Base-by-base conservation (phyloP, 2,888 invertebrate genomes). In the Lacanobia wlatinum region DNA sequence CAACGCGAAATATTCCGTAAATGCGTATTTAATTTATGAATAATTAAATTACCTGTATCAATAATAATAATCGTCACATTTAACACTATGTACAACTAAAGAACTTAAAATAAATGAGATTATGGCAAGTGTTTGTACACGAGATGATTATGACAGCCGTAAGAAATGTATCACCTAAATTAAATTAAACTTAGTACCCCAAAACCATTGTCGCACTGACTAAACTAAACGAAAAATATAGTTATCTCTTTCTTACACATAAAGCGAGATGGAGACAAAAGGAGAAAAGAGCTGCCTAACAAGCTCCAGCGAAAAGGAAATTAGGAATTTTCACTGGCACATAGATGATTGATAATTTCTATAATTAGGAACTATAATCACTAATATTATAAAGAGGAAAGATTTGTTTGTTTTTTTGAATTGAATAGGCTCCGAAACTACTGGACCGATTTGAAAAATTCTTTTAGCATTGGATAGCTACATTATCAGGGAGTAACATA, bases 81-180 rank as follows among this genome's bases (percentile, higher is more conserved):
- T 63, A 40, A 70, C 50, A 59, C 14, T 78, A 81, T 80, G 58
- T 73, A 83, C 62, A 83, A 64, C 58, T 70, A 73, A 69, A 74
- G 2, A 69, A 72, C 76, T 83, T 79, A 80, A 63, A 59, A 70
- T 74, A 82, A 67, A 78, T 78, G 68, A 79, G 61, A 79, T 73
- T 66, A 82, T 82, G 74, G 77, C 78, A 78, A 83, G 75, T 76
- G 61, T 81, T 78, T 88, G 85, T 84, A 84, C 78, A 79, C 68
- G 78, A 68, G 48, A 77, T 82, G 78, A 78, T 56, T 63, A 67
- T 79, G 72, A 67, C 43, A 66, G 14, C 56, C 21, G 4, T 58
- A 55, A 0, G 10, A 18, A n/a, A 38, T 61, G 52, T 28, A 18
- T 69, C 50, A 52, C 5, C 12, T 60, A 72, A 0, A 14, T 52